phyloP scores from a whole-genome alignment of 2,797 vertebrate genomes.

The Parauchenoglanis ngamensis region DNA sequence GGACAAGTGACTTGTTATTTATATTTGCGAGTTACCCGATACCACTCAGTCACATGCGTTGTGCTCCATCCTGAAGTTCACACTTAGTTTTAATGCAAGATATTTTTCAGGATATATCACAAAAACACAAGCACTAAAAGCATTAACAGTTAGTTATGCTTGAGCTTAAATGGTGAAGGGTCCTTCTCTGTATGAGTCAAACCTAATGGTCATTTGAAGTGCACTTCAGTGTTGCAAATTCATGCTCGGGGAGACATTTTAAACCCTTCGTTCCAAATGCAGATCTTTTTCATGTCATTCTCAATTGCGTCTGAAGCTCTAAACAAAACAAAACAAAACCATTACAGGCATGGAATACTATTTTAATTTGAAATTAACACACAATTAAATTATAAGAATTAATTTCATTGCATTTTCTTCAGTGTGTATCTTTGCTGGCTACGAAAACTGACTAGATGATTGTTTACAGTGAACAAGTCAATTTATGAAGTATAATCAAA shows the following conservation, averaged over 20 bases:
- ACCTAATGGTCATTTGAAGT: background rate
- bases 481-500: constrained; percentile 32
- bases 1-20: background rate
- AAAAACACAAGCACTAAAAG: background rate
- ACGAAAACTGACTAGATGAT: constrained; percentile 36
- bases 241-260: background rate
- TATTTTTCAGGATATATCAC: background rate
- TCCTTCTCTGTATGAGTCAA: background rate
- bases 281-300: background rate
- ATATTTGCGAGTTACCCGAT: background rate
- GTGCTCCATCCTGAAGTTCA: background rate
- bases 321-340: background rate
- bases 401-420: constrained; percentile 50
- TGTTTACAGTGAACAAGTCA: constrained; percentile 39
- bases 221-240: background rate
- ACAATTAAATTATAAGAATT: constrained; percentile 56
- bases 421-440: constrained; percentile 13
- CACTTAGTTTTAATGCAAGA: background rate
- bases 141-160: background rate
- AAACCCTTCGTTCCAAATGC: background rate
- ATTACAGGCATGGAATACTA: background rate
- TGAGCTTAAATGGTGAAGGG: background rate
- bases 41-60: background rate
- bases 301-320: background rate
- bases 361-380: constrained; percentile 49